Percentiles rank a stretch among this genome's conserved stretches.
These are phyloP conservation scores for Embidobia sp. DNA, from an alignment of 2,888 invertebrate genomes.

Conservation along the genomic window DNA sequence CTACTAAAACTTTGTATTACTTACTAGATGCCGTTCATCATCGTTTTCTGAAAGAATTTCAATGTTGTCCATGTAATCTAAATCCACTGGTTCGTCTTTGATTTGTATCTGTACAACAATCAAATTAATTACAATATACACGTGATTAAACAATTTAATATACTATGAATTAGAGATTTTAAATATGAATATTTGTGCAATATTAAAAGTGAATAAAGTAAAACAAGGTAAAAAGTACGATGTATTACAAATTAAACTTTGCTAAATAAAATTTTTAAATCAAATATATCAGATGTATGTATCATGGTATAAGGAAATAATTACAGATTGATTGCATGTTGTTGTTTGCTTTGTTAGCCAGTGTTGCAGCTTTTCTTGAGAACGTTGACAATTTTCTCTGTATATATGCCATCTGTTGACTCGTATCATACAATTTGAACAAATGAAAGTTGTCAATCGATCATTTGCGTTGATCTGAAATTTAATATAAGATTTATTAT, in stretches of 20 bases:
- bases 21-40: conserved; percentile 55
- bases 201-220: too few species aligned
- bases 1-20: too few species aligned
- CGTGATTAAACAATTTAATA: too few species aligned
- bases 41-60: conserved; percentile 66
- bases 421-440: conserved; percentile 85
- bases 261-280: too few species aligned
- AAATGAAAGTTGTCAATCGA: conserved; percentile 86
- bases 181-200: too few species aligned
- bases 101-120: conserved; percentile 82
- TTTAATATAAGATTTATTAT: too few species aligned
- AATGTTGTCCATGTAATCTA: conserved; percentile 76
- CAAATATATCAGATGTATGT: too few species aligned
- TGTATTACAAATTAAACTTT: too few species aligned
- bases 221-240: too few species aligned
- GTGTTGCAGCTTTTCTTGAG: conserved; percentile 86
- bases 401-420: conserved; percentile 87
- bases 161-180: too few species aligned
- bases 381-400: conserved; percentile 85
- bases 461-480: conserved; percentile 86
- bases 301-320: conserved; percentile 66
- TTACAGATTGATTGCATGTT: conserved; percentile 61
- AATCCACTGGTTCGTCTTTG: conserved; percentile 78
- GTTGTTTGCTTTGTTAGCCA: conserved; percentile 79
- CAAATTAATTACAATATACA: too few species aligned